A percentile compares a stretch with the other conserved stretches of the same genome.
These are phyloP conservation scores for Noctilio leporinus DNA, from an alignment of 2,113 vertebrate genomes.

Conservation along the genomic window DNA sequence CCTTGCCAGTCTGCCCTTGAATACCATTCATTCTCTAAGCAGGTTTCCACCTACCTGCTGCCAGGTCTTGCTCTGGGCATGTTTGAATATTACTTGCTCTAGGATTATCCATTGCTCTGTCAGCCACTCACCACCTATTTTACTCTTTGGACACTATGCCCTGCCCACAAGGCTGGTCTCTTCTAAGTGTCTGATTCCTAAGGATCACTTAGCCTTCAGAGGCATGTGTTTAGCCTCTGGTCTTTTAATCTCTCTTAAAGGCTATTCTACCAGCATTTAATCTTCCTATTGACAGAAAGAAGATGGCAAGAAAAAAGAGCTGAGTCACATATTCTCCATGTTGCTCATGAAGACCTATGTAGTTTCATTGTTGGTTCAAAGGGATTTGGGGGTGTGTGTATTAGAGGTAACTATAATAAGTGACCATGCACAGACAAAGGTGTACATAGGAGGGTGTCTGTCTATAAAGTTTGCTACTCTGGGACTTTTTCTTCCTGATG, in stretches of 20 bases:
- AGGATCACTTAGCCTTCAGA: not conserved
- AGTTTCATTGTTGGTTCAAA: not conserved
- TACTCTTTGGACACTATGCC: not conserved
- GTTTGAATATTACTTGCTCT: not conserved
- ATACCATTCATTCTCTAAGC: not conserved
- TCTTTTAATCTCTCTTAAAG: not conserved
- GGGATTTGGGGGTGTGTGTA: not conserved
- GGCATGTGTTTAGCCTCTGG: not conserved
- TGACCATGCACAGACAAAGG: not conserved
- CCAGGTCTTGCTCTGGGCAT: not conserved
- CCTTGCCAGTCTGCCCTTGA: not conserved
- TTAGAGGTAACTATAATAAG: not conserved
- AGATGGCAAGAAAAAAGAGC: not conserved
- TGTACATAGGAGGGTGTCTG: not conserved
- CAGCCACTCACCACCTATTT: not conserved
- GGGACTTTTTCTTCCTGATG: not conserved
- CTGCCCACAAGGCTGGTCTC: not conserved
- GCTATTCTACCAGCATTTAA: not conserved
- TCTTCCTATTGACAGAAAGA: not conserved
- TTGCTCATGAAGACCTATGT: not conserved
- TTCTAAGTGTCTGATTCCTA: not conserved
- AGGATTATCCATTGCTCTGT: not conserved
- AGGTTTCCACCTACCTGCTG: not conserved
- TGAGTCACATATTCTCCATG: not conserved
- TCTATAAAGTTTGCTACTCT: not conserved